Base-by-base conservation (phyloP, 1,140 invertebrate species). In the Aphidius ervi region DNA sequence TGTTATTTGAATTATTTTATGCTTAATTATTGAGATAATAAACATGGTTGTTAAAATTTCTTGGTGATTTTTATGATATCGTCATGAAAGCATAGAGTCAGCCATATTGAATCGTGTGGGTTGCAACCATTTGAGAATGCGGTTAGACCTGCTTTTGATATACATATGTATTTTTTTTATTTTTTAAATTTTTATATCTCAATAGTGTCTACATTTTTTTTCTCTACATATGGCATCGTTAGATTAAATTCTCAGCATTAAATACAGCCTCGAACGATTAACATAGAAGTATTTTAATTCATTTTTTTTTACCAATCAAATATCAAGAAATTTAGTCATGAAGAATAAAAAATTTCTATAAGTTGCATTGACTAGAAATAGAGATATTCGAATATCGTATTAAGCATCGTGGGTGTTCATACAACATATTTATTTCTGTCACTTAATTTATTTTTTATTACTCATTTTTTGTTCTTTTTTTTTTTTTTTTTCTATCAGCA, bases 121-220 rank as follows among this genome's bases (percentile, higher is more conserved):
- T 62, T 53, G 48, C 58, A 63, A 58, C 53, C 46, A 59, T 65
- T 67, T 58, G 56, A 63, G 66, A 65, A 67, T 67, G 66, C 57
- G 59, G 64, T 65, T 46, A 45, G 59, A 67, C 66, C 59, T 63
- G 63, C 58, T 64, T 63, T 42, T 45, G 49, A 50, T n/a, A 56
- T 37, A 63, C 56, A 16, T 62, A 45, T 41, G 23, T 48, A 60
- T 42, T 57, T 58, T 60, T 58, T 47, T 31, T 48, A 9, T 47
- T 54, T 31, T 39, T 5, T 50, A 8, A 20, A n/a, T 56, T 61
- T n/a, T 61, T 53, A 23, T n/a, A 37, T n/a, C 23, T 39, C 43
- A 39, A 53, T 50, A 31, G 23, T 31, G 23, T 31, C 23, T 31
- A 31, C 2, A 31, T 31, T 31, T 31, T 31, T 31, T 31, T 31